Conservation (phyloP, 2,888 invertebrate species). For the Auanema freiburgensis region DNA sequence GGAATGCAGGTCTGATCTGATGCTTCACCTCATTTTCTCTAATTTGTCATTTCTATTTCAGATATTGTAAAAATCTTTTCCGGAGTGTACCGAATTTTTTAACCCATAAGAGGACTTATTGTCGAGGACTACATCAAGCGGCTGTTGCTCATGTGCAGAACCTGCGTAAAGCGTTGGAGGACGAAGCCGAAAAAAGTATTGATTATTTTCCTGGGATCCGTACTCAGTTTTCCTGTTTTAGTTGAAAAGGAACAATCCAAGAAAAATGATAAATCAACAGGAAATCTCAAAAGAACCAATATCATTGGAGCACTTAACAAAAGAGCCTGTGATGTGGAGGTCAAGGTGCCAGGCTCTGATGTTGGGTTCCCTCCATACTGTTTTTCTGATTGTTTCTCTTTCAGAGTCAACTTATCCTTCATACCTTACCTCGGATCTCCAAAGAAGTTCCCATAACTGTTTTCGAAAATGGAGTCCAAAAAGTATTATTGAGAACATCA, state of each 20-base stretch:
- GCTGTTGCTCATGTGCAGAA: slow-evolving; percentile 3
- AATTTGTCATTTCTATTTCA: background rate
- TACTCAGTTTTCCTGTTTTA: background rate
- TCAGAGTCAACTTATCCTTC: slow-evolving; percentile 10
- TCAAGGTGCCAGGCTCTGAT: background rate
- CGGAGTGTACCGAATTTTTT: slow-evolving; percentile 39
- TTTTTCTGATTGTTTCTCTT: slow-evolving; percentile 1
- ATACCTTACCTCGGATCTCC: slow-evolving; percentile 8
- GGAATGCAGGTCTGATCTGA: slow-evolving; percentile 39
- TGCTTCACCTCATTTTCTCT: background rate
- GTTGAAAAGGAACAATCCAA: slow-evolving; percentile 1
- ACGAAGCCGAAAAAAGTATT: slow-evolving; percentile 5
- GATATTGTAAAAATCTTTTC: slow-evolving; percentile 28
- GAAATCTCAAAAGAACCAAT: slow-evolving; percentile 3
- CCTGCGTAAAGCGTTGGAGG: slow-evolving; percentile 7
- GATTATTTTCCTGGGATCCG: slow-evolving; percentile 8
- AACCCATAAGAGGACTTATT: slow-evolving; percentile 41
- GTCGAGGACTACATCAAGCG: slow-evolving; percentile 25
- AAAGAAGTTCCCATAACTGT: slow-evolving; percentile 8
- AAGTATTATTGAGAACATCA: too few species aligned
- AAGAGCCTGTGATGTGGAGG: slow-evolving; percentile 1
- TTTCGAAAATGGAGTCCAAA: slow-evolving; percentile 10
- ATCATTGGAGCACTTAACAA: slow-evolving; percentile 6
- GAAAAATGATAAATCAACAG: background rate
- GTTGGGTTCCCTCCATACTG: background rate